Evolutionary conservation across 2,113 vertebrate species (phyloP).

Genomic region (Gavialis gangeticus): DNA sequence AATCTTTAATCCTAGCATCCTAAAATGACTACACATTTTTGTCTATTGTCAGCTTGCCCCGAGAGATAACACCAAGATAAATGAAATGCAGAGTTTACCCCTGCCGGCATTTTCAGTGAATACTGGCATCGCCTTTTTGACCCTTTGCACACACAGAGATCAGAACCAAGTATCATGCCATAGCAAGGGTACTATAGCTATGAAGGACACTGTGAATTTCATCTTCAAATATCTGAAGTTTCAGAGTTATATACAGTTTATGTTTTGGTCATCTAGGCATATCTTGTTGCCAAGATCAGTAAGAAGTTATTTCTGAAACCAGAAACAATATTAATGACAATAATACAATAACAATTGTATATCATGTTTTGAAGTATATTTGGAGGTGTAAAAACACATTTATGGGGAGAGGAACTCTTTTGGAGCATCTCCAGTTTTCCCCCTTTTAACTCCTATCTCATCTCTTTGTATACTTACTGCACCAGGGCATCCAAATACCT

Average conservation of each 20-base stretch:
- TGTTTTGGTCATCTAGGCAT: neutral
- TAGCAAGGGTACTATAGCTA: neutral
- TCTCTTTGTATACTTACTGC: neutral
- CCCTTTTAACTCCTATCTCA: neutral
- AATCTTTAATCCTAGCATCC: neutral
- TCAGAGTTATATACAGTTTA: neutral
- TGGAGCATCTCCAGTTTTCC: neutral
- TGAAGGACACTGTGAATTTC: neutral
- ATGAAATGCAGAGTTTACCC: neutral
- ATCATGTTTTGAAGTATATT: neutral
- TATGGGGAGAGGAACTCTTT: neutral
- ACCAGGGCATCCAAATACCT: neutral
- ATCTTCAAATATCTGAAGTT: neutral
- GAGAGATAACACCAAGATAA: neutral
- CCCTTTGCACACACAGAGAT: neutral
- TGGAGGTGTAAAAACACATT: neutral
- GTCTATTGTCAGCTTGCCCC: neutral
- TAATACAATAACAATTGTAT: too few species aligned
- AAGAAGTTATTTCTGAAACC: neutral
- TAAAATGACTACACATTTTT: neutral
- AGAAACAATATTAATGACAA: neutral
- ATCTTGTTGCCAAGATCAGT: neutral
- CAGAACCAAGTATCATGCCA: too few species aligned
- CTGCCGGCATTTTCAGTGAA: neutral
- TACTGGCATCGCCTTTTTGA: too few species aligned